Conservation (phyloP, 2,113 vertebrate species). For the Prionailurus viverrinus region DNA sequence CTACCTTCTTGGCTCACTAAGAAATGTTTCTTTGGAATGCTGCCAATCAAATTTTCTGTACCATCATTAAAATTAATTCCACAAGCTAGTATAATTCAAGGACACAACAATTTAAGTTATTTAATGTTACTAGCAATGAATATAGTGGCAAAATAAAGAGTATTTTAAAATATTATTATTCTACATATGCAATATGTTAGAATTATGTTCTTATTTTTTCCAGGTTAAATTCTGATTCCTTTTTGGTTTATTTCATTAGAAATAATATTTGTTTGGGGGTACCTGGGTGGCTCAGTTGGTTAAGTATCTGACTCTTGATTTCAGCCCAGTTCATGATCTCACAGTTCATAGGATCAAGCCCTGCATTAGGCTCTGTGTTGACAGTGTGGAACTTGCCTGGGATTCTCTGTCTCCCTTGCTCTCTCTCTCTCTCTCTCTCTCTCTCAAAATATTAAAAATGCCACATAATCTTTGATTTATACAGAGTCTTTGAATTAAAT, state of each 20-base stretch:
- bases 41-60: neutral
- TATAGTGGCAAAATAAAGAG: neutral
- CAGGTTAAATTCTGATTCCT: neutral
- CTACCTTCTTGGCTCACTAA: neutral
- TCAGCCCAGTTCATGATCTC: too few relatives aligned
- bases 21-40: neutral
- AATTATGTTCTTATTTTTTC: neutral
- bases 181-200: neutral
- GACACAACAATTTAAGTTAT: neutral
- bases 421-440: too few relatives aligned
- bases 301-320: too few relatives aligned
- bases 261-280: neutral
- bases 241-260: slow-evolving; percentile 14
- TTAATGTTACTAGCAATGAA: slow-evolving; percentile 31
- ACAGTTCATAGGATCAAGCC: too few relatives aligned
- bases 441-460: too few relatives aligned
- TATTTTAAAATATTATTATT: slow-evolving; percentile 6
- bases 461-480: neutral
- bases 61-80: neutral
- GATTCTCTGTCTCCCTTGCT: too few relatives aligned
- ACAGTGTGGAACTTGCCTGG: too few relatives aligned
- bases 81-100: slow-evolving; percentile 16
- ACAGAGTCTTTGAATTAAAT: neutral
- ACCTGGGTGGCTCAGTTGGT: too few relatives aligned
- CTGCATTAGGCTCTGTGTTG: too few relatives aligned